These are phyloP conservation scores for Thomomys bottae DNA, from an alignment of 2,113 vertebrate species.

Conservation along the genomic window DNA sequence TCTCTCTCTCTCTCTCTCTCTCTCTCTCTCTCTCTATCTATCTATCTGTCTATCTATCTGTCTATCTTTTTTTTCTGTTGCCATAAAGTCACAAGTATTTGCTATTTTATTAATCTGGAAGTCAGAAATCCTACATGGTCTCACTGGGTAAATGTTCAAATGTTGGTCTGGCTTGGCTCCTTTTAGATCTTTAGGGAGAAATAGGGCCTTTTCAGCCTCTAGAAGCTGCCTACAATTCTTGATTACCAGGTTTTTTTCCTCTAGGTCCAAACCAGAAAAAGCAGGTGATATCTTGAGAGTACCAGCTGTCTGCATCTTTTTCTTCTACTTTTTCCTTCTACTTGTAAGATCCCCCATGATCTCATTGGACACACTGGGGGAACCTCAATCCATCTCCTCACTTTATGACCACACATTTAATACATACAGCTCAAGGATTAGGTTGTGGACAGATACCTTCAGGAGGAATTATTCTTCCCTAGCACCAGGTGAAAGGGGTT, in stretches of 20 bases:
- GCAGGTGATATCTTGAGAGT: too few species aligned
- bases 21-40: too few species aligned
- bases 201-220: not conserved
- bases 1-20: too few species aligned
- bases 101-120: not conserved
- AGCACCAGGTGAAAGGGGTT: not conserved
- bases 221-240: not conserved
- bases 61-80: too few species aligned
- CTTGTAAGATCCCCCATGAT: not conserved
- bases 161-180: not conserved
- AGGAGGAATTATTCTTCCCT: not conserved
- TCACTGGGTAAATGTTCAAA: not conserved
- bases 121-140: not conserved
- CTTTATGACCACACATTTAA: not conserved
- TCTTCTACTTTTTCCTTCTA: not conserved
- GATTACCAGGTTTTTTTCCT: not conserved
- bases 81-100: not conserved
- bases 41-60: too few species aligned
- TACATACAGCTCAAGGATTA: too few species aligned
- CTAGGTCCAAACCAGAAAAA: not conserved
- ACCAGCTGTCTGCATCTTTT: not conserved
- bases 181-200: not conserved
- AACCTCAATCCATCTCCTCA: not conserved
- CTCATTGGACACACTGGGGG: not conserved
- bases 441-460: not conserved